phyloP scores from a whole-genome alignment of 2,113 vertebrate genomes.

The Potamarius usumacintae region DNA sequence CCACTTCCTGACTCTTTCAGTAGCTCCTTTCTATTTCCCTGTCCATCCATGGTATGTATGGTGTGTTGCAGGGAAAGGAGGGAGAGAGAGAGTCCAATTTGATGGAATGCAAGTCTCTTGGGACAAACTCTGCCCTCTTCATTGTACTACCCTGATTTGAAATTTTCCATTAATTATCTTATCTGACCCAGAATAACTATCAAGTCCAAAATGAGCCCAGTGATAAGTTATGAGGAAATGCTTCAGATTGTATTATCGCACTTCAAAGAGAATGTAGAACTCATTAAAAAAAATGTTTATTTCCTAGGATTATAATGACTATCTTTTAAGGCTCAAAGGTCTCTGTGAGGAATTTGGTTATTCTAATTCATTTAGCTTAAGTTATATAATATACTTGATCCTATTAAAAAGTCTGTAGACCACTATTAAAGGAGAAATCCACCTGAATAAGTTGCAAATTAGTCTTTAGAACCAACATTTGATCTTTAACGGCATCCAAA shows the following conservation, averaged over 20 bases:
- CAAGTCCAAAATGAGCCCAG: slow-evolving; percentile 1
- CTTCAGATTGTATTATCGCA: slow-evolving; percentile 1
- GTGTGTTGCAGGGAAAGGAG: neutral
- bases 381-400: too few relatives aligned
- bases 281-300: slow-evolving; percentile 31
- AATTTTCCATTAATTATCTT: slow-evolving; percentile 52
- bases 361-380: neutral
- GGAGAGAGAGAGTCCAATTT: neutral
- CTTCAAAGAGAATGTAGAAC: slow-evolving; percentile 16
- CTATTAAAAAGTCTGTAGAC: neutral
- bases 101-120: neutral
- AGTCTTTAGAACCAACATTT: neutral
- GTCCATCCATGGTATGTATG: neutral
- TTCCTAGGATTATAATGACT: neutral
- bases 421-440: neutral
- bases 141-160: neutral
- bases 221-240: slow-evolving; percentile 32
- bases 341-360: neutral
- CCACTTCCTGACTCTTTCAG: neutral
- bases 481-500: neutral
- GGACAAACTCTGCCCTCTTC: slow-evolving; percentile 9
- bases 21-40: neutral
- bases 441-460: neutral
- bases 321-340: slow-evolving; percentile 48
- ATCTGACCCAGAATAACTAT: slow-evolving; percentile 43